Evolutionary conservation across 2,797 vertebrate genomes (phyloP).

Genomic region (Bovichtus variegatus): DNA sequence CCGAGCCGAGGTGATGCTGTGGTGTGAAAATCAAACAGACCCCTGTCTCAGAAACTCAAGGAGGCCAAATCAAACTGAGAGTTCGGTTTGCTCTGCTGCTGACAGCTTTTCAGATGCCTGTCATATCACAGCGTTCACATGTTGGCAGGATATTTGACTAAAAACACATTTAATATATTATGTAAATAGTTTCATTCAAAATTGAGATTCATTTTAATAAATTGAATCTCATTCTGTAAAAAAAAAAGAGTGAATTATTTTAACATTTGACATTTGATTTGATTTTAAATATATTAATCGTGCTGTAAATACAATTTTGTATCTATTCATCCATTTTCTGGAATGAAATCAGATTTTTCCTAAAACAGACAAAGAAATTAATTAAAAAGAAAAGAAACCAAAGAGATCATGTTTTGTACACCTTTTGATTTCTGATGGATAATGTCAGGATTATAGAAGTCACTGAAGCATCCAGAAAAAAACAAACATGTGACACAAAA

Average conservation of each 20-base stretch:
- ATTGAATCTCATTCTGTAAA: not conserved
- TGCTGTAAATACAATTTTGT: not conserved
- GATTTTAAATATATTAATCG: not conserved
- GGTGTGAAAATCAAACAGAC: constrained; percentile 76
- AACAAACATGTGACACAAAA: not conserved
- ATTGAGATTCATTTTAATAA: not conserved
- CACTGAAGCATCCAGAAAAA: no score
- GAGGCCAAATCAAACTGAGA: constrained; percentile 41
- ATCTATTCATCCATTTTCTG: not conserved
- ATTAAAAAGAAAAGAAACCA: not conserved
- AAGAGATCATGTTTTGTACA: not conserved
- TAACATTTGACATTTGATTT: no score
- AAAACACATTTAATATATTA: not conserved
- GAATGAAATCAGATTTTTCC: not conserved
- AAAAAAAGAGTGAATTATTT: not conserved
- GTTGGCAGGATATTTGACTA: not conserved
- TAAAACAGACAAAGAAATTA: not conserved
- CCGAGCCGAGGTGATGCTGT: constrained; percentile 38
- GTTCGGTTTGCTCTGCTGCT: constrained; percentile 38
- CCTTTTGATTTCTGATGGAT: not conserved
- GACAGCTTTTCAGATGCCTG: constrained; percentile 27
- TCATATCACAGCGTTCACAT: constrained; percentile 4
- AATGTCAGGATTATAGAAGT: not conserved
- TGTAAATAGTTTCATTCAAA: not conserved
- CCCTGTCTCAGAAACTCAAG: constrained; percentile 32